Percentiles rank a stretch among this genome's conserved stretches.
Conservation (phyloP, 1,140 invertebrate species). For the Atta texana region DNA sequence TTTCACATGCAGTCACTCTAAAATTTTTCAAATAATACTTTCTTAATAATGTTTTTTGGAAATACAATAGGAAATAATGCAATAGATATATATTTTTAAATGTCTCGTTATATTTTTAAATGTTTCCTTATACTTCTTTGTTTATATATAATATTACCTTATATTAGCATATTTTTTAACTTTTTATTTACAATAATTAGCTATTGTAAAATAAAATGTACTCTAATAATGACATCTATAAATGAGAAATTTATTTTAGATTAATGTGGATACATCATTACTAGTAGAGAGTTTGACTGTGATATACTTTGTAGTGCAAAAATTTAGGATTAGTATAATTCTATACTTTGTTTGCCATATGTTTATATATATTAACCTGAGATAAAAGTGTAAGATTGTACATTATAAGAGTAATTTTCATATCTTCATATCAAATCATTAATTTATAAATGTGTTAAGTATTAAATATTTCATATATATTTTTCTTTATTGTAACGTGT, state of each 20-base stretch:
- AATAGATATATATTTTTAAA: not conserved
- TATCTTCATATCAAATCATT: not conserved
- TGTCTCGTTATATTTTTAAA: not conserved
- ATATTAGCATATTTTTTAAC: not conserved
- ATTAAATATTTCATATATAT: not conserved
- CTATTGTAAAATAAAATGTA: not conserved
- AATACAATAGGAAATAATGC: not conserved
- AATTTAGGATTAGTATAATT: constrained; percentile 12
- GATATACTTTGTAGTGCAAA: constrained; percentile 32
- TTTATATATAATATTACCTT: not conserved
- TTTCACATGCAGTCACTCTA: not conserved
- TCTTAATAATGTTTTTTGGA: not conserved
- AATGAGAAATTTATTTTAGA: not conserved
- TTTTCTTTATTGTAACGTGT: constrained; percentile 19
- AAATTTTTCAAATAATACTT: not conserved
- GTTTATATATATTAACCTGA: too few relatives aligned
- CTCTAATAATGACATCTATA: not conserved
- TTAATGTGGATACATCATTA: constrained; percentile 5
- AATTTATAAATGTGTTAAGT: not conserved
- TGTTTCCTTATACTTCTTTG: not conserved
- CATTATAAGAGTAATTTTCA: not conserved
- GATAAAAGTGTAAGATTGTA: not conserved
- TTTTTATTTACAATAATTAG: constrained; percentile 3
- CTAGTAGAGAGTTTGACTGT: constrained; percentile 38
- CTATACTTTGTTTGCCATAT: not conserved